Percentiles rank a stretch among this genome's conserved stretches.
These are phyloP conservation scores for Andrena camellia DNA, from an alignment of 2,888 invertebrate genomes.

Conservation along the genomic window DNA sequence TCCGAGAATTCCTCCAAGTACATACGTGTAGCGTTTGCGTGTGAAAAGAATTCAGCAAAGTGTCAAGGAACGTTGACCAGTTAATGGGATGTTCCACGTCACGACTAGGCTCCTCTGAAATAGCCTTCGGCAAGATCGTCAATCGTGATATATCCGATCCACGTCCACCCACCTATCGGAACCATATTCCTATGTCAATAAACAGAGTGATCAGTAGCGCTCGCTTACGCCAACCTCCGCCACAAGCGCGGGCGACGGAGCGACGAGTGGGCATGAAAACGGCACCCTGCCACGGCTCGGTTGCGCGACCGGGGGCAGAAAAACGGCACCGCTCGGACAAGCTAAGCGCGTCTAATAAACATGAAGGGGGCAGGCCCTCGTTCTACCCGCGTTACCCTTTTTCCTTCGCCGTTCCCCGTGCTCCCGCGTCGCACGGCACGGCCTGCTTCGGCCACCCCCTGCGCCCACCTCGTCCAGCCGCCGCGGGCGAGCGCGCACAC, in stretches of 20 bases:
- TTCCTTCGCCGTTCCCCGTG: slow-evolving; percentile 8
- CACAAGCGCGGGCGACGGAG: background rate
- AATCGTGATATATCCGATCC: background rate
- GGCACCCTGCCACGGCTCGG: slow-evolving; percentile 8
- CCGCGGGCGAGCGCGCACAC: slow-evolving; percentile 57
- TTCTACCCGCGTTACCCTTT: slow-evolving; percentile 51
- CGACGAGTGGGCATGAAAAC: slow-evolving; percentile 14
- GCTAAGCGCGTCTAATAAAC: slow-evolving; percentile 77
- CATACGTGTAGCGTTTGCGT: too few species aligned
- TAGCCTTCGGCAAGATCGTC: background rate
- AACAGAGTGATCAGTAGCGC: background rate
- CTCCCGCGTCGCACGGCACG: background rate
- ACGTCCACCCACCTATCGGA: background rate
- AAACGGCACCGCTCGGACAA: slow-evolving; percentile 56
- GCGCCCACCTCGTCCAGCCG: slow-evolving; percentile 36
- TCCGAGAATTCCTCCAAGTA: too few species aligned
- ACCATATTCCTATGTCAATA: background rate
- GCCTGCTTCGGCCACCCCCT: slow-evolving; percentile 13
- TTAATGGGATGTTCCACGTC: too few species aligned
- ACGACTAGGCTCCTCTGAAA: too few species aligned
- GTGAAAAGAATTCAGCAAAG: too few species aligned
- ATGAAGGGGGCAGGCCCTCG: slow-evolving; percentile 51
- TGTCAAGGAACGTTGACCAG: too few species aligned
- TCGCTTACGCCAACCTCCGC: background rate
- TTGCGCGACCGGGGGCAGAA: slow-evolving; percentile 14